phyloP scores from a whole-genome alignment of 2,113 vertebrate species.

The Mirounga angustirostris region DNA sequence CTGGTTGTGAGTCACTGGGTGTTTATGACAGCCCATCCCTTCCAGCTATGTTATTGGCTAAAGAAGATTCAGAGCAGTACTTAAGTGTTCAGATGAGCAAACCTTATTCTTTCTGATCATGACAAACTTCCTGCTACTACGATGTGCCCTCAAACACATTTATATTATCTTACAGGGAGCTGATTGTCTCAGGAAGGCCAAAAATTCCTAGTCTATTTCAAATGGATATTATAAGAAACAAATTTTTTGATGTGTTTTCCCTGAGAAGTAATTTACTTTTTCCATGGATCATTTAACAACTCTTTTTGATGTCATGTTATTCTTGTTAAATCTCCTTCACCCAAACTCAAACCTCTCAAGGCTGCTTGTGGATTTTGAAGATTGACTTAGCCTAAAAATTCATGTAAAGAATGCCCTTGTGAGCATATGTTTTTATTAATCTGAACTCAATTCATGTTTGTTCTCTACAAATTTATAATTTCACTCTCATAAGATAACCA shows the following conservation, averaged over 20 bases:
- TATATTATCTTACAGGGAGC: not conserved
- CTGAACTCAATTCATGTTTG: not conserved
- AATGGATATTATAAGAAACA: not conserved
- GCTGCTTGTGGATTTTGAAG: not conserved
- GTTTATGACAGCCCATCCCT: not conserved
- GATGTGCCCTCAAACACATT: not conserved
- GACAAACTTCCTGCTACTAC: not conserved
- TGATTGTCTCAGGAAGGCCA: not conserved
- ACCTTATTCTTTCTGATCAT: not conserved
- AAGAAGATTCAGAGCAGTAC: not conserved
- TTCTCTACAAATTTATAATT: conserved; percentile 21
- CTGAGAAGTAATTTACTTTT: conserved; percentile 1
- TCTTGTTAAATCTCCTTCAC: not conserved
- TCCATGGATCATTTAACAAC: conserved; percentile 2
- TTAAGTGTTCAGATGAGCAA: not conserved
- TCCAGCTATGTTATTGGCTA: not conserved
- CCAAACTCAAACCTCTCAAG: not conserved
- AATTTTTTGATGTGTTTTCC: not conserved
- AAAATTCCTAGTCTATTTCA: not conserved
- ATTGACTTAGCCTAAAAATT: not conserved
- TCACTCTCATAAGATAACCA: not conserved
- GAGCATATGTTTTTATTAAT: not conserved
- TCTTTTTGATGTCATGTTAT: not conserved
- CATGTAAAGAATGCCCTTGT: not conserved
- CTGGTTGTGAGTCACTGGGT: not conserved